phyloP scores from a whole-genome alignment of 92 coral and sea anemone genomes.

The Phenganax marumi region DNA sequence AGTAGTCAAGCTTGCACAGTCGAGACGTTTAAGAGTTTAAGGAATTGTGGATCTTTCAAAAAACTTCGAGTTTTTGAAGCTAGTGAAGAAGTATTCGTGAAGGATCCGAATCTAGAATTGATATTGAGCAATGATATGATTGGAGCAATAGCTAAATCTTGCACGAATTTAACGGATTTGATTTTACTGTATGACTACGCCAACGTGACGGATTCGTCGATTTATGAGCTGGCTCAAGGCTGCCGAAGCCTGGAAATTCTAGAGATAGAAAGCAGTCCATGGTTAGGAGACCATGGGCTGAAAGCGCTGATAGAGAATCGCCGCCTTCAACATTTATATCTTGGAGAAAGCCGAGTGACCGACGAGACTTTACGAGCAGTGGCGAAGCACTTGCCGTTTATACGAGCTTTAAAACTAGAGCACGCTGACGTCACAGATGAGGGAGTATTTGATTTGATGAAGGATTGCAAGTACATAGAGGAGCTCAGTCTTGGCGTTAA shows the following conservation, averaged over 20 bases:
- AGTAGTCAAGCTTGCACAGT: slow-evolving; percentile 87
- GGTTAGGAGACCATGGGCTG: slow-evolving; percentile 82
- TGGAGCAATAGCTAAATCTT: slow-evolving; percentile 71
- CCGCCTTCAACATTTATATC: slow-evolving; percentile 66
- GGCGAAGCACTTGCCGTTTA: slow-evolving; percentile 67
- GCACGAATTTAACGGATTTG: slow-evolving; percentile 66
- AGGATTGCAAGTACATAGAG: slow-evolving; percentile 72
- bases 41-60: slow-evolving; percentile 67
- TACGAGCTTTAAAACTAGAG: slow-evolving; percentile 79
- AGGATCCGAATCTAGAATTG: slow-evolving; percentile 37
- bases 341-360: slow-evolving; percentile 85
- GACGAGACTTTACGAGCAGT: slow-evolving; percentile 78
- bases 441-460: slow-evolving; percentile 80
- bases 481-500: slow-evolving; percentile 72
- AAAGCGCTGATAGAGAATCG: slow-evolving; percentile 76
- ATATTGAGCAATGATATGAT: slow-evolving; percentile 79
- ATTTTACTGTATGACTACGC: slow-evolving; percentile 85
- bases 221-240: slow-evolving; percentile 68
- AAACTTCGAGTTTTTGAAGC: slow-evolving; percentile 84
- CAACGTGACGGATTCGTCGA: slow-evolving; percentile 69
- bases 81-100: slow-evolving; percentile 71
- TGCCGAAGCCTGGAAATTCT: slow-evolving; percentile 79
- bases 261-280: slow-evolving; percentile 89
- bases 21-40: slow-evolving; percentile 61
- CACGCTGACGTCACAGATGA: slow-evolving; percentile 82